phyloP scores from a whole-genome alignment of 1,140 invertebrate genomes.

The Mycetomoellerius zeteki region DNA sequence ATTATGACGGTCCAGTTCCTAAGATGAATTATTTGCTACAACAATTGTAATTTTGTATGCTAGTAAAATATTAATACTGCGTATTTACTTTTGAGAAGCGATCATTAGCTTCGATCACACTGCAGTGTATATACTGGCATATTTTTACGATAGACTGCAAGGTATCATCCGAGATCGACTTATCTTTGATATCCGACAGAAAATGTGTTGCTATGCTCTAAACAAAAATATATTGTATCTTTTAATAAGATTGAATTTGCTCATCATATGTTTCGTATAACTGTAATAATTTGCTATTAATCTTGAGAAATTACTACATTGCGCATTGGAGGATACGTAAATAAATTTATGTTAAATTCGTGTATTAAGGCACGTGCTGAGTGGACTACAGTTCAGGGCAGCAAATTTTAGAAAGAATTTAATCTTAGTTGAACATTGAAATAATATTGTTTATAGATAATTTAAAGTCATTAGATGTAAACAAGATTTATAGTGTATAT shows the following conservation, averaged over 20 bases:
- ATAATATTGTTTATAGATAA: too few species aligned
- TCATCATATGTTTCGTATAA: neutral
- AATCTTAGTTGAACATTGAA: too few species aligned
- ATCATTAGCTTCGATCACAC: constrained; percentile 88
- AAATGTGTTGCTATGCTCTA: constrained; percentile 87
- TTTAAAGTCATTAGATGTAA: too few species aligned
- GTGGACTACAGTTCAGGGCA: too few species aligned
- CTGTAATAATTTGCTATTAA: neutral
- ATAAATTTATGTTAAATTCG: neutral
- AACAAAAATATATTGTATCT: constrained; percentile 29
- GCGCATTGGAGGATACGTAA: neutral
- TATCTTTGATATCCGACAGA: constrained; percentile 87
- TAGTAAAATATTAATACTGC: neutral
- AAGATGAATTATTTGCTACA: constrained; percentile 17
- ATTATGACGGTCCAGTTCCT: constrained; percentile 89
- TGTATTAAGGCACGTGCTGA: too few species aligned
- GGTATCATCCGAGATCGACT: constrained; percentile 86
- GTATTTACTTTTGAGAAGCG: constrained; percentile 85
- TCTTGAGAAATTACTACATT: neutral
- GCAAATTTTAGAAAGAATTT: too few species aligned
- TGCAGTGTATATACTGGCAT: constrained; percentile 90
- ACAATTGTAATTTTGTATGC: neutral
- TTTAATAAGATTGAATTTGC: neutral
- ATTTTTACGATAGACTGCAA: constrained; percentile 88
- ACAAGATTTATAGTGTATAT: too few species aligned